Percentiles rank a stretch among this genome's conserved stretches.
Evolutionary conservation across 1,140 invertebrate genomes (phyloP).

Genomic region (Onthophagus taurus): DNA sequence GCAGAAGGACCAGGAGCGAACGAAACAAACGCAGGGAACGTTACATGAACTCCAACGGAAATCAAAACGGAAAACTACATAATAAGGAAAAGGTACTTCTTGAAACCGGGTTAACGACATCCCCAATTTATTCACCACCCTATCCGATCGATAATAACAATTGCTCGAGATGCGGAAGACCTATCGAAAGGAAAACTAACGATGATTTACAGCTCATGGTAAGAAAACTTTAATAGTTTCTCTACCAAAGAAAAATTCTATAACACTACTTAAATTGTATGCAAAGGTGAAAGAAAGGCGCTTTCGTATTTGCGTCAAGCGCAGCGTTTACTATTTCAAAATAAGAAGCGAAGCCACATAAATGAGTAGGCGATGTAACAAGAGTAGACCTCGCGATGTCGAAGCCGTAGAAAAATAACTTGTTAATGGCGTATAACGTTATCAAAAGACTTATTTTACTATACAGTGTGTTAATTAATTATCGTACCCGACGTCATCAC

Average conservation of each 20-base stretch:
- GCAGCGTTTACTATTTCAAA: conserved; percentile 6
- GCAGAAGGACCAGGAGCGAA: conserved; percentile 28
- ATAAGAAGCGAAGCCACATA: conserved; percentile 7
- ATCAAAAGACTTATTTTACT: not conserved
- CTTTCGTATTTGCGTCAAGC: too few species aligned
- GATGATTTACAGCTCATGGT: not conserved
- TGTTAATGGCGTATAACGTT: too few species aligned
- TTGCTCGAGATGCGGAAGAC: conserved; percentile 7
- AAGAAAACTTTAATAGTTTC: too few species aligned
- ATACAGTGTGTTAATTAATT: not conserved
- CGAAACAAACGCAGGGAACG: conserved; percentile 30
- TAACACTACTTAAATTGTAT: too few species aligned
- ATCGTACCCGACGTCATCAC: too few species aligned
- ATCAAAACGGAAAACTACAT: not conserved
- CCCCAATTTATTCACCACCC: not conserved
- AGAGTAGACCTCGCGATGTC: too few species aligned
- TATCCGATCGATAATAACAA: conserved; percentile 8
- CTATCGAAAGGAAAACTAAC: not conserved
- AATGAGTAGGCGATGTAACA: not conserved
- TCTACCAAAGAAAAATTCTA: too few species aligned
- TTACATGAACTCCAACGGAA: conserved; percentile 19
- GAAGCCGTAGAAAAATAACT: too few species aligned
- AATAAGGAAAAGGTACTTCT: not conserved
- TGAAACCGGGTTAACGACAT: conserved; percentile 2
- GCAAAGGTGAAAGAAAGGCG: too few species aligned